These are phyloP conservation scores for Ditula angustiorana DNA, from an alignment of 2,888 invertebrate genomes.

Conservation along the genomic window DNA sequence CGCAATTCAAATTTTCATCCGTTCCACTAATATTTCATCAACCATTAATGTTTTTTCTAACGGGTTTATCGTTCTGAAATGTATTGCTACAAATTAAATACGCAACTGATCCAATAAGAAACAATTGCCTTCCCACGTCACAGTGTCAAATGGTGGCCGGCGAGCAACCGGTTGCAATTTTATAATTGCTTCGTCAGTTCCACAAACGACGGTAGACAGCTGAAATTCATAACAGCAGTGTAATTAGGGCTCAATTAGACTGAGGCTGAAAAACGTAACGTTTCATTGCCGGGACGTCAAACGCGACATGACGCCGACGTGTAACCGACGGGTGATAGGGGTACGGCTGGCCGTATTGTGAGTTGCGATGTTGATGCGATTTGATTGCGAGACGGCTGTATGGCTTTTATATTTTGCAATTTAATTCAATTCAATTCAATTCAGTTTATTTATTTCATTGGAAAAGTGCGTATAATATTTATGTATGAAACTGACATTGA, in stretches of 20 bases:
- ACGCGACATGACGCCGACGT: conserved; percentile 65
- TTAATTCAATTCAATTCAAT: no score
- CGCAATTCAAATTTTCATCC: no score
- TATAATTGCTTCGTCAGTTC: conserved; percentile 31
- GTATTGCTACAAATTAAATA: background rate
- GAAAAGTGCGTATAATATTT: no score
- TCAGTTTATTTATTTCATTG: no score
- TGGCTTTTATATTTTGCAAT: background rate
- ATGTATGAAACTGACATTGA: no score
- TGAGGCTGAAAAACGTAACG: conserved; percentile 33
- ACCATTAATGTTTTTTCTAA: no score
- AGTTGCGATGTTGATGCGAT: conserved; percentile 13
- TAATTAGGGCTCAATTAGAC: conserved; percentile 39
- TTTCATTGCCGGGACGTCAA: conserved; percentile 32
- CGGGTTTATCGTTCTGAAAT: no score
- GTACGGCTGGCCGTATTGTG: conserved; percentile 61
- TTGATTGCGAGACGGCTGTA: background rate
- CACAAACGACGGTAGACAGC: conserved; percentile 38
- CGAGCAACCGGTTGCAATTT: conserved; percentile 23
- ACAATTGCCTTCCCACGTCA: conserved; percentile 20
- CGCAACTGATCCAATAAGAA: background rate
- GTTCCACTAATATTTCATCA: no score
- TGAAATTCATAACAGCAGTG: conserved; percentile 37
- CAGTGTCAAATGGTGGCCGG: conserved; percentile 7
- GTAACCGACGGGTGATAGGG: conserved; percentile 79